A percentile compares a stretch with the other conserved stretches of the same genome.
Evolutionary conservation across 2,113 vertebrate genomes (phyloP).

Genomic region (Oreotragus oreotragus): DNA sequence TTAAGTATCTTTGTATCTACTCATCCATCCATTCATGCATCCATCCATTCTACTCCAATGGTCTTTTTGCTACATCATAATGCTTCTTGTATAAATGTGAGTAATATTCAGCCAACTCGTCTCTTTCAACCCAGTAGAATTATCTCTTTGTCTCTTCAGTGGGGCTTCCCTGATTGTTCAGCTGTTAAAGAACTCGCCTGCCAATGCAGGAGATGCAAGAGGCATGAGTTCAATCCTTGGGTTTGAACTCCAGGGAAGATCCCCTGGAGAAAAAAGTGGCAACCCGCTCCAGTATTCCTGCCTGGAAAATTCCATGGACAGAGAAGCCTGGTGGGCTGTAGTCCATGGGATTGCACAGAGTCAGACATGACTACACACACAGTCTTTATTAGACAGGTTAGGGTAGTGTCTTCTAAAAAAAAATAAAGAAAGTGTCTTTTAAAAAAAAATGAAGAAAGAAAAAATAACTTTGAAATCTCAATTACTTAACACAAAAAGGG

Average conservation of each 20-base stretch:
- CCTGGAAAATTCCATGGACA: neutral
- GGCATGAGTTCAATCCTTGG: neutral
- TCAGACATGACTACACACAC: neutral
- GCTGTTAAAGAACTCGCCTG: neutral
- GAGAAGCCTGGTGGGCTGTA: neutral
- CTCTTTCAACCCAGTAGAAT: neutral
- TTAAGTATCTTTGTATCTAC: neutral
- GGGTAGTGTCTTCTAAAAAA: neutral
- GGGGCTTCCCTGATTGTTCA: neutral
- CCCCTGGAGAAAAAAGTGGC: neutral
- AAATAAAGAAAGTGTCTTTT: neutral
- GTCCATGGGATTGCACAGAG: neutral
- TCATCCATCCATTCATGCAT: neutral
- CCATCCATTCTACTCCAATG: neutral
- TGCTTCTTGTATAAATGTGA: neutral
- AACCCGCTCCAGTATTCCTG: neutral
- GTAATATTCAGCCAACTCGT: neutral
- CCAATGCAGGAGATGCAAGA: fast-evolving
- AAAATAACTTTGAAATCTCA: neutral
- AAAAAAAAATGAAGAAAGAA: too few species aligned
- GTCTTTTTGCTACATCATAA: neutral
- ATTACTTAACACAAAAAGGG: neutral
- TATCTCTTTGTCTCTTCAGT: neutral
- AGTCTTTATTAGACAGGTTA: neutral
- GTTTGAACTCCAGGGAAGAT: neutral